Evolutionary conservation across 2,888 invertebrate genomes (phyloP).

Genomic region (Patella ulyssiponensis): DNA sequence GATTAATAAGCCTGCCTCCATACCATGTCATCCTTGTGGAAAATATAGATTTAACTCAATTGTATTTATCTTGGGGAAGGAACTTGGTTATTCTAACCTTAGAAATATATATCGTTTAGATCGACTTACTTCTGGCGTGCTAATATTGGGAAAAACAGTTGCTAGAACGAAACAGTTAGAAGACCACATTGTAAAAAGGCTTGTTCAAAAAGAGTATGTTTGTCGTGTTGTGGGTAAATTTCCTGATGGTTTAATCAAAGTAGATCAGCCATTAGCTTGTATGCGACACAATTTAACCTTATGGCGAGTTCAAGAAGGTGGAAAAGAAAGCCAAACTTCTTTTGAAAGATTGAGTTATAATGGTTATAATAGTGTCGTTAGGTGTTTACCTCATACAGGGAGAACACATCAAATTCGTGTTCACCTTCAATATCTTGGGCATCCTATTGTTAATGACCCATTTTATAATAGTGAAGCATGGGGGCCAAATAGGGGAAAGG

Average conservation of each 20-base stretch:
- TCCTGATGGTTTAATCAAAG: conserved; percentile 81
- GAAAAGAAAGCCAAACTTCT: conserved; percentile 92
- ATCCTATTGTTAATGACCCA: conserved; percentile 97
- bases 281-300: conserved; percentile 97
- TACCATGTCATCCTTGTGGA: conserved; percentile 99
- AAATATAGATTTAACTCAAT: conserved; percentile 98
- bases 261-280: conserved; percentile 91
- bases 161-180: conserved; percentile 96
- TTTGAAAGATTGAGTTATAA: conserved; percentile 93
- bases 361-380: conserved; percentile 90
- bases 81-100: conserved; percentile 93
- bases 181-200: conserved; percentile 91
- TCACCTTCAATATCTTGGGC: conserved; percentile 96
- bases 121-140: conserved; percentile 93
- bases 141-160: conserved; percentile 93
- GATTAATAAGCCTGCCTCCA: conserved; percentile 99
- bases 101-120: conserved; percentile 96
- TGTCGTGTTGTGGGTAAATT: conserved; percentile 69
- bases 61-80: conserved; percentile 95
- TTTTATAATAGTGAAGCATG: conserved; percentile 97
- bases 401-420: conserved; percentile 99
- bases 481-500: conserved; percentile 80
- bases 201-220: conserved; percentile 83
- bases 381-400: conserved; percentile 92
- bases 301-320: conserved; percentile 83